These are phyloP conservation scores for Syrmaticus mikado DNA, from an alignment of 2,113 vertebrate genomes.

Conservation along the genomic window DNA sequence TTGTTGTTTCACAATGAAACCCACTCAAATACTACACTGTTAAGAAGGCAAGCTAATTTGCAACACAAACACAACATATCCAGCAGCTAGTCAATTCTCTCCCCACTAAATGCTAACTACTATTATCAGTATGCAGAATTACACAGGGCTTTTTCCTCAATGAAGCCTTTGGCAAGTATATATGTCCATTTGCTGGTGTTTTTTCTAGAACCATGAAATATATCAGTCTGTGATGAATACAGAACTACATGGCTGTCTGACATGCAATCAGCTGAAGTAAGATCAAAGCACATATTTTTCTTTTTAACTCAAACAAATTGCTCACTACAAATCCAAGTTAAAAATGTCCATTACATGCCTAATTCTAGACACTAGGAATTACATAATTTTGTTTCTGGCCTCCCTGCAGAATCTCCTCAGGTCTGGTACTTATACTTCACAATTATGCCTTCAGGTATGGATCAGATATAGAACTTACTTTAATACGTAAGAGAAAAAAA, in stretches of 20 bases:
- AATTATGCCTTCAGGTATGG: neutral
- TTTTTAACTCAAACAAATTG: neutral
- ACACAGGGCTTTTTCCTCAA: neutral
- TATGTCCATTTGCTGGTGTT: neutral
- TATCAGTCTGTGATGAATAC: neutral
- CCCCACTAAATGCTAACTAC: neutral
- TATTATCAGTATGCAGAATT: neutral
- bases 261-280: neutral
- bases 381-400: neutral
- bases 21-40: neutral
- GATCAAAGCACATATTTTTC: neutral
- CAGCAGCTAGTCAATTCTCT: too few species aligned
- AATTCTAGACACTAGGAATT: neutral
- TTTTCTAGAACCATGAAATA: neutral
- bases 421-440: neutral
- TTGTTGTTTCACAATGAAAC: neutral
- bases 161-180: neutral
- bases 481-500: neutral
- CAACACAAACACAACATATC: neutral
- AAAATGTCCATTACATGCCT: neutral
- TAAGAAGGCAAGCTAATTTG: neutral
- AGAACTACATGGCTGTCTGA: neutral
- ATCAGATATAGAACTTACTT: neutral
- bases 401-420: neutral
- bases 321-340: neutral